Evolutionary conservation across 2,888 invertebrate species (phyloP).

Genomic region (Drosophila pegasa): DNA sequence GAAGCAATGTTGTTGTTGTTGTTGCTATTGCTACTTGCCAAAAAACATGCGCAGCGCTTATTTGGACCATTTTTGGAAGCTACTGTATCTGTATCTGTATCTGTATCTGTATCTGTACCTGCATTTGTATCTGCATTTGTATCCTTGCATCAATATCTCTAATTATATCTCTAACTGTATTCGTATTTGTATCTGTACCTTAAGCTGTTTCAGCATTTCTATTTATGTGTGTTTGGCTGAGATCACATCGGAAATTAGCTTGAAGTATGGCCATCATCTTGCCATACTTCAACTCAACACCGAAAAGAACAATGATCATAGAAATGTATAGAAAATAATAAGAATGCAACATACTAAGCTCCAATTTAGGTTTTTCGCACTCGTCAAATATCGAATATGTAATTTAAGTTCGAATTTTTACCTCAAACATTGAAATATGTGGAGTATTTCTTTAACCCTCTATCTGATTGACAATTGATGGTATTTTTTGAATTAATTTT

Average conservation of each 20-base stretch:
- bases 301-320: slow-evolving; percentile 18
- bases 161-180: slow-evolving; percentile 6
- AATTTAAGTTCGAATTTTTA: too few species aligned
- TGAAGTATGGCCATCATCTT: slow-evolving; percentile 51
- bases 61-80: slow-evolving; percentile 69
- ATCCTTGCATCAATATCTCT: too few species aligned
- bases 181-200: slow-evolving; percentile 17
- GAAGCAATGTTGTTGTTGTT: slow-evolving; percentile 34
- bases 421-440: too few species aligned
- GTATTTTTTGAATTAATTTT: too few species aligned
- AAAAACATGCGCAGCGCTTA: slow-evolving; percentile 50
- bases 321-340: too few species aligned
- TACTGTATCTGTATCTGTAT: background rate
- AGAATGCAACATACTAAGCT: too few species aligned
- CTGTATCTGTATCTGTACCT: background rate
- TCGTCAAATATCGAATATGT: too few species aligned
- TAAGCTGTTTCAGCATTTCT: too few species aligned
- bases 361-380: too few species aligned
- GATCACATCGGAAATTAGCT: slow-evolving; percentile 75
- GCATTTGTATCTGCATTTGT: too few species aligned
- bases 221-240: slow-evolving; percentile 41
- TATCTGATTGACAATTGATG: too few species aligned
- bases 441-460: too few species aligned
- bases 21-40: slow-evolving; percentile 18
- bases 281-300: slow-evolving; percentile 24